Evolutionary conservation across 2,797 vertebrate species (phyloP).

Genomic region (Silurus lanzhouensis): DNA sequence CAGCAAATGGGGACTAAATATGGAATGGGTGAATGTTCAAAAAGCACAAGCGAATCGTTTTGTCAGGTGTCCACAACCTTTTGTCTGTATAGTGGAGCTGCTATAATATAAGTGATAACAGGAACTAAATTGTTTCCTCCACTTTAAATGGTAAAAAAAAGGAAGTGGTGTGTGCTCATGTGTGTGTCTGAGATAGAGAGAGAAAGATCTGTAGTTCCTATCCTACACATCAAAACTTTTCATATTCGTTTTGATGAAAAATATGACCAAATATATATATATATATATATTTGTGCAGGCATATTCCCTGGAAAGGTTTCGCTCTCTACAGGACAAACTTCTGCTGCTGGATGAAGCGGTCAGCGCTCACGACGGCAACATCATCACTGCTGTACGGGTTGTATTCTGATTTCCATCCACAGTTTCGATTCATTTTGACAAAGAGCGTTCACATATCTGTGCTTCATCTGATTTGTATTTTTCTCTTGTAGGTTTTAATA

Average conservation of each 20-base stretch:
- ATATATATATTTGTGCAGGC: slow-evolving; percentile 60
- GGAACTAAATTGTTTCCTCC: not conserved
- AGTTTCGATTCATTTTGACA: not conserved
- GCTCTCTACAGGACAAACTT: slow-evolving; percentile 90
- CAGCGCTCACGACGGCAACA: slow-evolving; percentile 85
- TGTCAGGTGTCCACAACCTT: no score
- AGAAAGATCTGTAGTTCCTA: not conserved
- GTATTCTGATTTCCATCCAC: not conserved
- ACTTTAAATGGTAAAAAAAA: not conserved
- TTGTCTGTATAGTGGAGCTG: no score
- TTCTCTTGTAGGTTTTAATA: slow-evolving; percentile 85
- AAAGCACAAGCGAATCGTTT: no score
- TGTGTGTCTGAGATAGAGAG: not conserved
- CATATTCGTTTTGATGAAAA: not conserved
- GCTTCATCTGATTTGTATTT: not conserved
- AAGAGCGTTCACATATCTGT: not conserved
- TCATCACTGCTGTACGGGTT: slow-evolving; percentile 85
- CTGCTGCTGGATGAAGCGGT: slow-evolving; percentile 87
- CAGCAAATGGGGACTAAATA: no score
- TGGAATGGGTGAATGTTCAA: no score
- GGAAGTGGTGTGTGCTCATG: not conserved
- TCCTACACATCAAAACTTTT: not conserved
- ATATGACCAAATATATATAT: not conserved
- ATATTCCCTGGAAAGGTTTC: slow-evolving; percentile 88
- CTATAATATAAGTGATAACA: not conserved